A percentile compares a stretch with the other conserved stretches of the same genome.
These are phyloP conservation scores for Collichthys lucidus DNA, from an alignment of 2,113 vertebrate genomes.

Conservation along the genomic window DNA sequence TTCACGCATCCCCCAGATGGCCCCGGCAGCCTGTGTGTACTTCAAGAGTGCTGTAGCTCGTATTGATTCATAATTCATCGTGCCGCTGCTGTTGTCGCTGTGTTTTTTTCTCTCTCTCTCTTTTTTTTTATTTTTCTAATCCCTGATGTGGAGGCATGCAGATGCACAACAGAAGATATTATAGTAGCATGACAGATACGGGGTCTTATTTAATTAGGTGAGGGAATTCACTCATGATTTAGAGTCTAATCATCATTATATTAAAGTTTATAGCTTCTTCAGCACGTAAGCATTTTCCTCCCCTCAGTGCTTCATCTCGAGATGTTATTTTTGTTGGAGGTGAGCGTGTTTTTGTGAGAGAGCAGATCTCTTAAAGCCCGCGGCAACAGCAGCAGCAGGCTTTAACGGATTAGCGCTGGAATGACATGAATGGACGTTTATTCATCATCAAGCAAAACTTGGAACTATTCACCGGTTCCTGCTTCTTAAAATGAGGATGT, in stretches of 20 bases:
- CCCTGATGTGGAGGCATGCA: constrained; percentile 22
- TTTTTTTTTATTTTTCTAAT: not conserved
- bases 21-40: constrained; percentile 46
- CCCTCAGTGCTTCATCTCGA: not conserved
- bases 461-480: not conserved
- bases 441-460: not conserved
- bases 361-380: not conserved
- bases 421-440: not conserved
- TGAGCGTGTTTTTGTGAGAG: not conserved
- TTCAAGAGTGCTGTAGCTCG: constrained; percentile 24
- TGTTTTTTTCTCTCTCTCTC: not conserved
- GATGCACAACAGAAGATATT: constrained; percentile 45
- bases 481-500: not conserved
- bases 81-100: constrained; percentile 57
- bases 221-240: constrained; percentile 32
- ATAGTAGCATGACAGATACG: not conserved
- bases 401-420: not conserved
- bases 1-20: constrained; percentile 52
- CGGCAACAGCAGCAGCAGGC: not conserved
- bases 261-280: constrained; percentile 39
- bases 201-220: constrained; percentile 51
- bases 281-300: constrained; percentile 7
- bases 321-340: constrained; percentile 12
- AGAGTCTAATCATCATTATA: constrained; percentile 40
- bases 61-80: constrained; percentile 73